Percentiles rank a stretch among this genome's conserved stretches.
Conservation (phyloP, 1,140 invertebrate species). For the Drosophila paulistorum region DNA sequence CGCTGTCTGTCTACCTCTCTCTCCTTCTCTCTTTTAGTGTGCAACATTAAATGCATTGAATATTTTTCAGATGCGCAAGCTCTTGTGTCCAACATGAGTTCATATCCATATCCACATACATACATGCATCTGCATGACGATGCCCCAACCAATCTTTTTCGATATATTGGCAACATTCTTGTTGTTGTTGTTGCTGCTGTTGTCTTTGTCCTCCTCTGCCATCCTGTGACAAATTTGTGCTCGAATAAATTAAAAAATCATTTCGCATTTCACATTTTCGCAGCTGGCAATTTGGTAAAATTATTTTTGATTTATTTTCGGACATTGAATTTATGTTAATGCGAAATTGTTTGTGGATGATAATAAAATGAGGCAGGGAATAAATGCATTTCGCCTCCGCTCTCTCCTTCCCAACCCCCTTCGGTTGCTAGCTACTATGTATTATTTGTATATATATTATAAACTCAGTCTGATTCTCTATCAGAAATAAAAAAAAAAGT, state of each 20-base stretch:
- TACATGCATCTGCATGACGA: slow-evolving; percentile 32
- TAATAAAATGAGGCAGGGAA: neutral
- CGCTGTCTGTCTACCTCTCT: slow-evolving; percentile 7
- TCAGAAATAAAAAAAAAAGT: slow-evolving; percentile 12
- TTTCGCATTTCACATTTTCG: slow-evolving; percentile 45
- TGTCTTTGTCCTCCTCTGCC: neutral
- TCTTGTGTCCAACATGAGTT: neutral
- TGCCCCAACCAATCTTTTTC: slow-evolving; percentile 8
- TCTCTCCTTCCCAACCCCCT: neutral
- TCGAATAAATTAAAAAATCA: slow-evolving; percentile 81
- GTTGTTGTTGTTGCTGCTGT: neutral
- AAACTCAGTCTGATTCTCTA: slow-evolving; percentile 2
- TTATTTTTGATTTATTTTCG: slow-evolving; percentile 74
- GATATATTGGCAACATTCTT: slow-evolving; percentile 7
- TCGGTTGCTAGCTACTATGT: slow-evolving; percentile 42
- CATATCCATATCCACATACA: slow-evolving; percentile 2
- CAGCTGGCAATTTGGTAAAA: slow-evolving; percentile 60
- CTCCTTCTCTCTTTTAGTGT: slow-evolving; percentile 30
- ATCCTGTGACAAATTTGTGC: slow-evolving; percentile 68
- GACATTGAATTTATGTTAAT: slow-evolving; percentile 66
- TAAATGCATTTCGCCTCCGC: neutral
- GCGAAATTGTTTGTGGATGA: slow-evolving; percentile 48
- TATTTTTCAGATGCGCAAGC: slow-evolving; percentile 35
- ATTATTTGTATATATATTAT: slow-evolving; percentile 62
- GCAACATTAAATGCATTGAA: slow-evolving; percentile 58